Evolutionary conservation across 2,888 invertebrate species (phyloP), one percentile per base, ranked within the genome.

Genomic region (Pterostichus niger): DNA sequence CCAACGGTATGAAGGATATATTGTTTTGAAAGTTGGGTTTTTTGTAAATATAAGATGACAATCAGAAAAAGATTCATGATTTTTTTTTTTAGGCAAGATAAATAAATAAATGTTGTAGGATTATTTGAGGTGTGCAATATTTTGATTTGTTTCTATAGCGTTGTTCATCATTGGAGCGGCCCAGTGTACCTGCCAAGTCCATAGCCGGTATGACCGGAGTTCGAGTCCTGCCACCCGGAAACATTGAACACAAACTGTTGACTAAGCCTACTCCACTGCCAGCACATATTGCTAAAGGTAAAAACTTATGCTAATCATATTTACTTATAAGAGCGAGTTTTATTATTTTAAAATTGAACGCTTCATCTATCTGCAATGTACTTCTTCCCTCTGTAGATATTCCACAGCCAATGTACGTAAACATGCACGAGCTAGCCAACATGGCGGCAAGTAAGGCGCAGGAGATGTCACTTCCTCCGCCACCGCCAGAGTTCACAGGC

Each of bases 381-480:
- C n/a, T n/a, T n/a, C n/a, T n/a, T n/a, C n/a, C n/a, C n/a, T n/a
- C n/a, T n/a, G n/a, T 88, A 92, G 92, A 92, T 86, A 91, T 92
- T 88, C 92, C 93, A 59, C 94, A 95, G 90, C 97, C 97, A 31
- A 93, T 97, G 87, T 97, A 97, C 90, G 97, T 97, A 87, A 97
- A 97, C 89, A 96, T 97, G 96, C 96, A 96, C 85, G 97, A 97
- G 89, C 90, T 97, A 88, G 96, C 96, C 31, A 94, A 93, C 86
- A 92, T 96, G 91, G 96, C 96, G 59, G 96, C 96, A 10, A 92
- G 91, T 90, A 96, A 92, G 91, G 95, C 90, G 90, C 95, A 92
- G 87, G 92, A 92, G 88, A 91, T 91, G 91, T 90, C 91, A 89
- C 89, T 92, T 87, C 92, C 92, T 86, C 90, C 94, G 88, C 91